Percentiles rank a stretch among this genome's conserved stretches.
phyloP scores from a whole-genome alignment of 2,113 vertebrate genomes.

The Prionailurus bengalensis region DNA sequence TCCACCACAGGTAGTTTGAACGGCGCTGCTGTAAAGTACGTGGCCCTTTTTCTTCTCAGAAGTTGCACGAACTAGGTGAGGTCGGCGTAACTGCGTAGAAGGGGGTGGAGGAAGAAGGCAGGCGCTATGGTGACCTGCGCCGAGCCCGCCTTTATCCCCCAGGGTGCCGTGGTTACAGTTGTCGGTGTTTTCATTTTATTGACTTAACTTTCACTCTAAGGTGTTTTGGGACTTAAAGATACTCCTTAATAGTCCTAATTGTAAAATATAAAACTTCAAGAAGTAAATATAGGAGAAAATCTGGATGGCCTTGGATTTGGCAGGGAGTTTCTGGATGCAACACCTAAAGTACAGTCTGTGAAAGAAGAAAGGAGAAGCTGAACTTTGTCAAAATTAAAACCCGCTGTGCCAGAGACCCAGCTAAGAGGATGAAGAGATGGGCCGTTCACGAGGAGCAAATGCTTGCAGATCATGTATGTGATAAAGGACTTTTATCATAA shows the following conservation, averaged over 20 bases:
- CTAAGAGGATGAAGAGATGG: neutral
- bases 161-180: fast-evolving
- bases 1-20: neutral
- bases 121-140: fast-evolving
- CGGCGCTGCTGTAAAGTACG: neutral
- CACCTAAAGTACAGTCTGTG: neutral
- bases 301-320: neutral
- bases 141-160: neutral
- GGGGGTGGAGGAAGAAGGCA: neutral
- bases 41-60: neutral
- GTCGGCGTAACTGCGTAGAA: fast-evolving
- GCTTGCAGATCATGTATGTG: neutral
- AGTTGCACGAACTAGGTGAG: fast-evolving
- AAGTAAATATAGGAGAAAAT: neutral
- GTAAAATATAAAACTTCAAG: neutral
- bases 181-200: no score
- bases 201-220: neutral
- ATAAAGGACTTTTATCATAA: neutral
- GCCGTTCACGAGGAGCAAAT: neutral
- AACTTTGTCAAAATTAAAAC: neutral
- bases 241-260: no score
- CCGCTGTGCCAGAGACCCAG: neutral
- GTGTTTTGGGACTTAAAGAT: no score
- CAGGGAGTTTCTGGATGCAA: neutral
- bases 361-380: neutral